Evolutionary conservation across 2,888 invertebrate species (phyloP).

Genomic region (Plagodis pulveraria): DNA sequence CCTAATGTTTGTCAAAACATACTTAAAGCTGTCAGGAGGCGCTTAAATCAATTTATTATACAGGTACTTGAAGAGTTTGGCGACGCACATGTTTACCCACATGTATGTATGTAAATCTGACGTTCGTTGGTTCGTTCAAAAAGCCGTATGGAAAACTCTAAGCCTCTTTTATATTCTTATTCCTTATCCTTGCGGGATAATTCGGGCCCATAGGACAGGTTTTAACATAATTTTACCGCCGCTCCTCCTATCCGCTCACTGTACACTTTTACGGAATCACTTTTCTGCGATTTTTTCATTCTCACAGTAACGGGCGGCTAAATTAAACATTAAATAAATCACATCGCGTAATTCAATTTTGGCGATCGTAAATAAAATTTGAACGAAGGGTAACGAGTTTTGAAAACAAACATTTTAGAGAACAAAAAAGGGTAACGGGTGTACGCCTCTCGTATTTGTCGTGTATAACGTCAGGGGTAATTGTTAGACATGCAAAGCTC

Average conservation of each 20-base stretch:
- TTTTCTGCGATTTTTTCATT: slow-evolving; percentile 64
- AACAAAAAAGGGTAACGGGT: slow-evolving; percentile 68
- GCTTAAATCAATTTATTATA: slow-evolving; percentile 84
- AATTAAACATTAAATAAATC: slow-evolving; percentile 79
- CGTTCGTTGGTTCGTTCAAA: slow-evolving; percentile 73
- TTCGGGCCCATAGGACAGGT: slow-evolving; percentile 80
- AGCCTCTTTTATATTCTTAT: slow-evolving; percentile 82
- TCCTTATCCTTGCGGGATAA: slow-evolving; percentile 82
- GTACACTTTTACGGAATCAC: slow-evolving; percentile 56
- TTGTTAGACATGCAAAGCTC: slow-evolving; percentile 78
- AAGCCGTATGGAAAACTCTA: slow-evolving; percentile 78
- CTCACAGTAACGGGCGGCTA: slow-evolving; percentile 53
- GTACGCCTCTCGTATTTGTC: slow-evolving; percentile 70
- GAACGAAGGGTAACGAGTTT: slow-evolving; percentile 73
- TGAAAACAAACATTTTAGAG: slow-evolving; percentile 75
- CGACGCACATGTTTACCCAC: slow-evolving; percentile 69
- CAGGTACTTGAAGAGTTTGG: slow-evolving; percentile 74
- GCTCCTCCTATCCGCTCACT: slow-evolving; percentile 62
- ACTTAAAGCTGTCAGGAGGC: slow-evolving; percentile 79
- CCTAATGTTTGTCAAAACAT: slow-evolving; percentile 81
- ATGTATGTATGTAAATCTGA: slow-evolving; percentile 77
- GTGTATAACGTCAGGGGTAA: slow-evolving; percentile 70
- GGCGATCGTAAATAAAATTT: slow-evolving; percentile 73
- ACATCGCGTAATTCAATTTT: slow-evolving; percentile 68
- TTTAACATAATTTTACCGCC: slow-evolving; percentile 81